phyloP scores from a whole-genome alignment of 2,888 invertebrate genomes.

The Cephus nigrinus region DNA sequence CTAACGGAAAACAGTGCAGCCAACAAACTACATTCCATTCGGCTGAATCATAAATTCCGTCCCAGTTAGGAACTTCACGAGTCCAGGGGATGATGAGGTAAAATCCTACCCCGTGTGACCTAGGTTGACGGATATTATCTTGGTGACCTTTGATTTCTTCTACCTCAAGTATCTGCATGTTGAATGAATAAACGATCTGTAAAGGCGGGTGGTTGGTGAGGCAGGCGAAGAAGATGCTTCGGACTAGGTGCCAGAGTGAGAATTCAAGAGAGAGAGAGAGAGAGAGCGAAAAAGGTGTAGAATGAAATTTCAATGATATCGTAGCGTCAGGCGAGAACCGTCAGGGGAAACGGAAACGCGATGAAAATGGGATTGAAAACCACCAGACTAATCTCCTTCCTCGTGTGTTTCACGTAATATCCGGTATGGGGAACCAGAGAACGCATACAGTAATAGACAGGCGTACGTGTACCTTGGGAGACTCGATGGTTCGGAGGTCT shows the following conservation, averaged over 20 bases:
- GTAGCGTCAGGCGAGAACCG: conserved; percentile 11
- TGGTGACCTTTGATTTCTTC: conserved; percentile 49
- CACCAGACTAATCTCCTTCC: conserved; percentile 60
- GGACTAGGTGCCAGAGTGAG: conserved; percentile 16
- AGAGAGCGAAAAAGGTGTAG: conserved; percentile 14
- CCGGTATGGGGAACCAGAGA: conserved; percentile 18
- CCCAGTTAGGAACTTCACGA: background rate
- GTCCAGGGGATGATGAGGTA: background rate
- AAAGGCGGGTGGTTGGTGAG: conserved; percentile 6
- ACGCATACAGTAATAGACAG: conserved; percentile 24
- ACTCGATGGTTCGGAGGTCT: background rate
- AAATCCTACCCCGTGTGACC: background rate
- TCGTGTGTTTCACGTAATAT: conserved; percentile 38
- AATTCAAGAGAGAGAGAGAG: conserved; percentile 5
- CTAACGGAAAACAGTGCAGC: background rate
- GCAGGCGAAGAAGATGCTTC: background rate
- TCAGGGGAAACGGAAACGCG: conserved; percentile 36
- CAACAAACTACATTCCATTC: background rate
- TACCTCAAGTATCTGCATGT: conserved; percentile 36
- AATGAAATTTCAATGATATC: conserved; percentile 14
- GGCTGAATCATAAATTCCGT: background rate
- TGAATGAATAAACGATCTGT: conserved; percentile 11
- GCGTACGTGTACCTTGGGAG: conserved; percentile 19
- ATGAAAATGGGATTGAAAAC: conserved; percentile 66
- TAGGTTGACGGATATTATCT: background rate